Evolutionary conservation across 2,113 vertebrate genomes (phyloP), one percentile per base, ranked within the genome.

Genomic region (Spermophilus dauricus): DNA sequence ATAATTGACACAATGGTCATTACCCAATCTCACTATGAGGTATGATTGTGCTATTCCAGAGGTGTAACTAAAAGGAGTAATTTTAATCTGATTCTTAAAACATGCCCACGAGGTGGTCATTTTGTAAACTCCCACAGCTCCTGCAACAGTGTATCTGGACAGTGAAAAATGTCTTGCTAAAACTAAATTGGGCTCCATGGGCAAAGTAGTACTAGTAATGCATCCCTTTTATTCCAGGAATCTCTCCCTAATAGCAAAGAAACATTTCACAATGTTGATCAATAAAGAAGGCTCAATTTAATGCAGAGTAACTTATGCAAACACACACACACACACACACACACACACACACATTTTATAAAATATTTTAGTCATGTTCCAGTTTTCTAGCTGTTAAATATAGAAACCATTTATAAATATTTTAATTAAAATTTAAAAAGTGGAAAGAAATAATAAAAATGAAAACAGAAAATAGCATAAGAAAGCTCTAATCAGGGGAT

Each of bases 81-180:
- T 90, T 96, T 89, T 77, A 92, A 75, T 76, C 34, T 72, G 42
- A 87, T 89, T 90, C 28, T 92, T 96, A 77, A 80, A 90, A 80
- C 56, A 72, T 90, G 10, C 7, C 6, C 75, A 94, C 6, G 12
- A 51, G 34, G 32, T 95, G 6, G 2, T 78, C 67, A 83, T 95
- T 96, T 91, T 96, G 28, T 70, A 91, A 95, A 96, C n/a, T 92
- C 32, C 22, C 65, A 87, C 17, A 80, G 22, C 10, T 93, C 77
- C 83, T 84, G 34, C 39, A 83, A 78, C 18, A 61, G n/a, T 32
- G 8, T 92, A 75, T 92, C 39, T 92, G 39, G 42, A 77, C 11
- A 73, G 24, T 92, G 18, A 87, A 97, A 95, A 89, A 73, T 1
- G 72, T 85, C 80, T 96, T 81, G 32, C 39, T 67, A 72, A 81